A percentile compares a stretch with the other conserved stretches of the same genome.
phyloP scores from a whole-genome alignment of 2,888 invertebrate species.

The Lysandra coridon region DNA sequence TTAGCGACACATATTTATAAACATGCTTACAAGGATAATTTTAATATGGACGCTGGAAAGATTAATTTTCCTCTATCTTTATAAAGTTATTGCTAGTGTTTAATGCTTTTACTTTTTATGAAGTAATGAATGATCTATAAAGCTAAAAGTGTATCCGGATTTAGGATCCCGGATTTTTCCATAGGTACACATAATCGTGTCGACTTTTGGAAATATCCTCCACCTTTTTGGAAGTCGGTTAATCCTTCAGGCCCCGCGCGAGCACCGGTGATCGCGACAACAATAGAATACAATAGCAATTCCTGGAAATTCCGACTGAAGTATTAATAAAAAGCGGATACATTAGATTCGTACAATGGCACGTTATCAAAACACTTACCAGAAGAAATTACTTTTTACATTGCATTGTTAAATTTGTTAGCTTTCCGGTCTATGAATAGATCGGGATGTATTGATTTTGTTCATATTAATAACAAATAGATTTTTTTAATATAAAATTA shows the following conservation, averaged over 20 bases:
- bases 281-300: too few relatives aligned
- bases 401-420: not conserved
- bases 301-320: too few relatives aligned
- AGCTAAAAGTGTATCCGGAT: not conserved
- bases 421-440: slow-evolving; percentile 6
- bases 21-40: too few relatives aligned
- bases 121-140: not conserved
- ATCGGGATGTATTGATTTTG: not conserved
- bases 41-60: too few relatives aligned
- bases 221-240: too few relatives aligned
- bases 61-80: too few relatives aligned
- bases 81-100: not conserved
- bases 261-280: too few relatives aligned
- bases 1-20: too few relatives aligned
- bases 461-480: not conserved
- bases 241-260: too few relatives aligned
- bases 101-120: not conserved
- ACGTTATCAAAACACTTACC: not conserved
- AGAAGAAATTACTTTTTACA: slow-evolving; percentile 23
- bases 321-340: not conserved
- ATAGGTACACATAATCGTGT: too few relatives aligned
- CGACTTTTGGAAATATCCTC: too few relatives aligned
- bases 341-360: slow-evolving; percentile 25
- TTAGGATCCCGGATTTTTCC: too few relatives aligned
- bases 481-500: not conserved